Base-by-base conservation (phyloP, 1,140 invertebrate species). In the Aphelinus atriplicis region DNA sequence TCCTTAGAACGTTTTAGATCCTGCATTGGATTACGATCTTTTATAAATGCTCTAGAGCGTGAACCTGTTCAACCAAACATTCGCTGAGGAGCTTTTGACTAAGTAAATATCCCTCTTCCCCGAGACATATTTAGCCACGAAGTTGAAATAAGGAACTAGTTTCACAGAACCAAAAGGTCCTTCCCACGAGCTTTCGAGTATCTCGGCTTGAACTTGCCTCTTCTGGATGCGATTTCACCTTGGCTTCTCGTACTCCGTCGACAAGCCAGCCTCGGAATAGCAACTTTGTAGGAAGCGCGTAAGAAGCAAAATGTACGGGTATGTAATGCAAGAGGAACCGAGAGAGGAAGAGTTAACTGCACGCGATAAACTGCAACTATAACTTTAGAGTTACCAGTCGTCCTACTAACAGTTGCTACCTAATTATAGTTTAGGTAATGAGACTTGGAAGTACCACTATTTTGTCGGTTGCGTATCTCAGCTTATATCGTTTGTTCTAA, bases 311-410 rank as follows among this genome's bases (percentile, higher is more conserved):
- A 70, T 55, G 6, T 42, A 70, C 10, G 48, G 9, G 57, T 7
- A 53, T 9, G 5, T 61, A 26, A 68, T 53, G 55, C 70, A 56
- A 71, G 51, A 73, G 57, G 66, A 62, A 53, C 48, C 46, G 63
- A 76, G 73, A 62, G 53, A 46, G 58, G 45, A 58, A 68, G 75
- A 79, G 77, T 77, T 75, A 77, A 82, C 76, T 75, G 75, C 78
- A 80, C 71, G 79, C 79, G 78, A 83, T 80, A 81, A 83, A 81
- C 73, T 80, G 64, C 76, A 80, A 80, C 80, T 78, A 78, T 76
- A 77, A 64, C 73, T 73, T 79, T 75, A 48, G 69, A 62, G 9
- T 55, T 77, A 65, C 62, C 61, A 66, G 45, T 62, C 75, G 81
- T 80, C 76, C 77, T 75, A 78, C 73, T 77, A 78, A 83, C 77